These are phyloP conservation scores for Xanthorhoe designata DNA, from an alignment of 2,888 invertebrate species.

Conservation along the genomic window DNA sequence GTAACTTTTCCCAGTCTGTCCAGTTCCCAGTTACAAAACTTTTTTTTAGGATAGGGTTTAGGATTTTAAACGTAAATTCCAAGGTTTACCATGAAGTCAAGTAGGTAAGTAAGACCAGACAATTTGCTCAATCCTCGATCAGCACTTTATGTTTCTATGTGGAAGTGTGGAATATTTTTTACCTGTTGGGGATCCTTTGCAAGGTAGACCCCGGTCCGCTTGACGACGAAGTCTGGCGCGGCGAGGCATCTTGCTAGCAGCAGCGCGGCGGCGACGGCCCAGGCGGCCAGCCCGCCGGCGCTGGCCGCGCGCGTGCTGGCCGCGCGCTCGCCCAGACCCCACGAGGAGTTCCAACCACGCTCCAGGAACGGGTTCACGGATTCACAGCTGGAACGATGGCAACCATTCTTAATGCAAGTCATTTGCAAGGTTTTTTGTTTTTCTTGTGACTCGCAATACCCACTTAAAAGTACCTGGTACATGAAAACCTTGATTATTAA, in stretches of 20 bases:
- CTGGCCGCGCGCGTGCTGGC: conserved; percentile 66
- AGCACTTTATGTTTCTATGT: no score
- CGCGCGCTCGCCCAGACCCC: conserved; percentile 65
- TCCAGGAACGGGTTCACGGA: conserved; percentile 64
- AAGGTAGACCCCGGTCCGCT: conserved; percentile 64
- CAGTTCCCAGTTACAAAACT: no score
- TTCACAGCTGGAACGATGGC: conserved; percentile 62
- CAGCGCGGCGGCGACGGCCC: conserved; percentile 72
- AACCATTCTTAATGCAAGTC: neutral
- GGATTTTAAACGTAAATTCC: no score
- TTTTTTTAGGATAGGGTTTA: no score
- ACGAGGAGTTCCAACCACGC: conserved; percentile 57
- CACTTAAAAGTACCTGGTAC: no score
- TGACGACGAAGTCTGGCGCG: conserved; percentile 73
- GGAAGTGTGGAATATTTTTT: neutral
- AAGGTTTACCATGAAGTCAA: no score
- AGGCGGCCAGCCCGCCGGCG: conserved; percentile 71
- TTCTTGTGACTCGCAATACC: no score
- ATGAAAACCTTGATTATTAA: no score
- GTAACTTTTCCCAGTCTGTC: no score
- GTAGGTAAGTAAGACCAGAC: no score
- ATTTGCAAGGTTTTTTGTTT: neutral
- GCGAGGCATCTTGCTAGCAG: conserved; percentile 72
- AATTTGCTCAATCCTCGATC: no score
- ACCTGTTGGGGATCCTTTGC: conserved; percentile 70